Evolutionary conservation across 2,797 vertebrate species (phyloP).

Genomic region (Cuculus canorus): DNA sequence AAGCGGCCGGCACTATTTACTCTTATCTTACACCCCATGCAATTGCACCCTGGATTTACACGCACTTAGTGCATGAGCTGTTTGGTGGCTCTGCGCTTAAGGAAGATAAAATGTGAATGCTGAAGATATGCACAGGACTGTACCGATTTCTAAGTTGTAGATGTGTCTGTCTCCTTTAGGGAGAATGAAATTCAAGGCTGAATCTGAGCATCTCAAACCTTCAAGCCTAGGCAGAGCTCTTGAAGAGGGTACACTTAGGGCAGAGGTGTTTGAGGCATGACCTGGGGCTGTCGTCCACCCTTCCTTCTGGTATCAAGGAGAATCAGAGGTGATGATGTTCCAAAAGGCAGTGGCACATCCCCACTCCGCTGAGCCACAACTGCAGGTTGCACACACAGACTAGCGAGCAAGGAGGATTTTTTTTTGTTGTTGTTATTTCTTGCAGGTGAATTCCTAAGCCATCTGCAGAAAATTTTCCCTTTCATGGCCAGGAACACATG

Average conservation of each 20-base stretch:
- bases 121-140: neutral
- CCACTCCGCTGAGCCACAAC: neutral
- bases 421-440: neutral
- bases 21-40: no score
- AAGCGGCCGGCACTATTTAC: rapidly evolving
- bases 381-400: neutral
- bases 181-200: neutral
- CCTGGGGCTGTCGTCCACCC: neutral
- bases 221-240: neutral
- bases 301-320: neutral
- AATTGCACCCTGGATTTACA: neutral
- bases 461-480: slow-evolving; percentile 62
- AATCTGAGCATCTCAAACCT: rapidly evolving
- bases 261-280: neutral
- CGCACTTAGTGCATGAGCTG: rapidly evolving
- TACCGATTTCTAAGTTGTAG: neutral
- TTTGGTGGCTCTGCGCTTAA: neutral
- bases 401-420: neutral
- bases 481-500: neutral
- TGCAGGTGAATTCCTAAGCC: slow-evolving; percentile 80
- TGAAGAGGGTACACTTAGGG: rapidly evolving
- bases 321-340: neutral
- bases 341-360: neutral
- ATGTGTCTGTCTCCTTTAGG: neutral
- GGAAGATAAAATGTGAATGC: neutral